Conservation (phyloP, 1,140 invertebrate genomes). For the Triops longicaudatus region DNA sequence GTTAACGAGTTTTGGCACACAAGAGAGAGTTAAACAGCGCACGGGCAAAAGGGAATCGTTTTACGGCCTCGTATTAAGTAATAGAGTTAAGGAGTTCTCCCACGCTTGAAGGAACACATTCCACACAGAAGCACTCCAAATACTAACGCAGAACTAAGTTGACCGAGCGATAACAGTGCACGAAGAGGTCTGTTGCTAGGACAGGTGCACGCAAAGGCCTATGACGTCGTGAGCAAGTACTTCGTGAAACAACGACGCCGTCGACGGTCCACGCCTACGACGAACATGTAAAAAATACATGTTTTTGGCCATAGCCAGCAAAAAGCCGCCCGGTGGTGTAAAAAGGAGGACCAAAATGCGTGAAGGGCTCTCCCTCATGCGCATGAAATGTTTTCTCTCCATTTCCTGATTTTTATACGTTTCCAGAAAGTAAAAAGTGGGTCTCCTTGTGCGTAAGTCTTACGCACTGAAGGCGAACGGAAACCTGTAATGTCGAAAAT, state of each 20-base stretch:
- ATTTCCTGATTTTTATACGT: background rate
- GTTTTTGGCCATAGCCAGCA: background rate
- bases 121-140: background rate
- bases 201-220: background rate
- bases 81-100: background rate
- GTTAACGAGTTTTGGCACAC: background rate
- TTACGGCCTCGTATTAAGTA: background rate
- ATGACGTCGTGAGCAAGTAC: background rate
- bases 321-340: background rate
- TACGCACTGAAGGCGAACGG: background rate
- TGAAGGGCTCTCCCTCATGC: background rate
- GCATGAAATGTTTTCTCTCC: background rate
- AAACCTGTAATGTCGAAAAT: background rate
- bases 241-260: background rate
- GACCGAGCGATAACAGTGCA: background rate
- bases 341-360: background rate
- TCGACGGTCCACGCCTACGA: slow-evolving; percentile 2
- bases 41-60: background rate
- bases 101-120: background rate
- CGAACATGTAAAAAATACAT: background rate
- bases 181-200: background rate
- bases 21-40: background rate
- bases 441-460: background rate
- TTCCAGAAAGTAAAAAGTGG: background rate
- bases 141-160: background rate